phyloP scores from a whole-genome alignment of 2,797 vertebrate species.

The Catharus ustulatus region DNA sequence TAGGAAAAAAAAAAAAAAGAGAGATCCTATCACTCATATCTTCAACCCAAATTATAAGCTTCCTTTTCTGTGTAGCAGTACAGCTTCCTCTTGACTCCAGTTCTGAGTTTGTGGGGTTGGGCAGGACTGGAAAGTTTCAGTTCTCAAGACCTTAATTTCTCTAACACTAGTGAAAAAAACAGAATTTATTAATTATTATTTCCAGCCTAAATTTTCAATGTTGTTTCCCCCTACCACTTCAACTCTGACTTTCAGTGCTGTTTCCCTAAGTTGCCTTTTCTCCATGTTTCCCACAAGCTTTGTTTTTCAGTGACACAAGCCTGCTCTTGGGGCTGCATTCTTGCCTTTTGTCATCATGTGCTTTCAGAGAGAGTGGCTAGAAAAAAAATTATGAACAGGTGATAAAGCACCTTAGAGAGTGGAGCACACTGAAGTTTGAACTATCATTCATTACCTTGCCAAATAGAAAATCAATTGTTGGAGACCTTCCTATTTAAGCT shows the following conservation, averaged over 20 bases:
- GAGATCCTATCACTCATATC: neutral
- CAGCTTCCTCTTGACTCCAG: neutral
- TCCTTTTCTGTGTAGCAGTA: conserved; percentile 9
- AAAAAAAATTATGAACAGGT: neutral
- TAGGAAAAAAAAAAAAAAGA: neutral
- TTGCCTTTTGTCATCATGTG: neutral
- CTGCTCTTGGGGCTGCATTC: neutral
- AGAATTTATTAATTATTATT: neutral
- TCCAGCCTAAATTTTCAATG: neutral
- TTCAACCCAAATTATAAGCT: neutral
- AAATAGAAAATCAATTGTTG: neutral
- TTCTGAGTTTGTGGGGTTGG: neutral
- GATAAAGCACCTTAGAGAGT: neutral
- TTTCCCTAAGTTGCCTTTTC: neutral
- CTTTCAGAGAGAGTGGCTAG: neutral
- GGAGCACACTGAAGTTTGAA: neutral
- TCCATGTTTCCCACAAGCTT: neutral
- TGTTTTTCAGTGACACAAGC: neutral
- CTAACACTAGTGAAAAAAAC: neutral
- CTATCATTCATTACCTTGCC: neutral
- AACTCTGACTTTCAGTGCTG: neutral
- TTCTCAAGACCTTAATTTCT: neutral
- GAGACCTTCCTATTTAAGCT: neutral
- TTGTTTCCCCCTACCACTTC: neutral
- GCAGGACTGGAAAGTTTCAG: neutral